Percentiles rank a stretch among this genome's conserved stretches.
Conservation (phyloP, 1,140 invertebrate species). For the Dryas iulia region DNA sequence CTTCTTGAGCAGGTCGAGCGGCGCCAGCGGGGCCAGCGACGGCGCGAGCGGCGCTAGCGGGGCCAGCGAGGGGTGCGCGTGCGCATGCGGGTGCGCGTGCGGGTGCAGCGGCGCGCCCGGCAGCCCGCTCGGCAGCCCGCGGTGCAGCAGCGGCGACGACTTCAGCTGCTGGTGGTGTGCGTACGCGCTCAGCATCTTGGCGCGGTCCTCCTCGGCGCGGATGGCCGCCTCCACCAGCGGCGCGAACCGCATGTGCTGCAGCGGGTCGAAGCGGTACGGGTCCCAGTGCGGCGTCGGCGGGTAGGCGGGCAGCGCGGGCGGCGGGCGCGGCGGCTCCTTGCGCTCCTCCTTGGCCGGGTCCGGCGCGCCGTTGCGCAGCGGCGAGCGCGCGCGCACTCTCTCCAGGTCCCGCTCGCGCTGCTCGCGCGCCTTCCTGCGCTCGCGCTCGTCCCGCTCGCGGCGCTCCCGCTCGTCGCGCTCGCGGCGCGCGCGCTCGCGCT, state of each 20-base stretch:
- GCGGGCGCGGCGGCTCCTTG: slow-evolving; percentile 79
- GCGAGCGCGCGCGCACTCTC: slow-evolving; percentile 84
- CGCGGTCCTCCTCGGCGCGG: slow-evolving; percentile 86
- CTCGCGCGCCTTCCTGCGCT: slow-evolving; percentile 67
- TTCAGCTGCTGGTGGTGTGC: slow-evolving; percentile 79
- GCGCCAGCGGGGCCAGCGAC: slow-evolving; percentile 61
- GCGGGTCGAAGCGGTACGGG: slow-evolving; percentile 84
- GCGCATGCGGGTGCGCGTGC: slow-evolving; percentile 46
- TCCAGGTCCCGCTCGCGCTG: slow-evolving; percentile 76
- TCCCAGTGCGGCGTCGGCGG: slow-evolving; percentile 84
- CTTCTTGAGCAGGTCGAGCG: slow-evolving; percentile 76
- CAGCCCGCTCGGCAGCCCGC: slow-evolving; percentile 57
- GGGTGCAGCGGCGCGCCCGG: slow-evolving; percentile 44
- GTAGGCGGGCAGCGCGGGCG: slow-evolving; percentile 82
- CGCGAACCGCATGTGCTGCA: slow-evolving; percentile 85
- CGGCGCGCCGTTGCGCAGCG: slow-evolving; percentile 84
- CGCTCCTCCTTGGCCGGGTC: slow-evolving; percentile 72
- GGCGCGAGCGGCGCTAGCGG: slow-evolving; percentile 55
- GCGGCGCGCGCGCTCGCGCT: slow-evolving; percentile 82
- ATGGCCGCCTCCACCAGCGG: slow-evolving; percentile 87
- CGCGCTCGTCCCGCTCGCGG: slow-evolving; percentile 83
- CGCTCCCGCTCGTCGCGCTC: slow-evolving; percentile 87
- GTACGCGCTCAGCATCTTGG: slow-evolving; percentile 86
- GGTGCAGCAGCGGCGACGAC: slow-evolving; percentile 66
- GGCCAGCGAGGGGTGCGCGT: slow-evolving; percentile 38